phyloP scores from a whole-genome alignment of 2,113 vertebrate species.

The Tympanuchus pallidicinctus region DNA sequence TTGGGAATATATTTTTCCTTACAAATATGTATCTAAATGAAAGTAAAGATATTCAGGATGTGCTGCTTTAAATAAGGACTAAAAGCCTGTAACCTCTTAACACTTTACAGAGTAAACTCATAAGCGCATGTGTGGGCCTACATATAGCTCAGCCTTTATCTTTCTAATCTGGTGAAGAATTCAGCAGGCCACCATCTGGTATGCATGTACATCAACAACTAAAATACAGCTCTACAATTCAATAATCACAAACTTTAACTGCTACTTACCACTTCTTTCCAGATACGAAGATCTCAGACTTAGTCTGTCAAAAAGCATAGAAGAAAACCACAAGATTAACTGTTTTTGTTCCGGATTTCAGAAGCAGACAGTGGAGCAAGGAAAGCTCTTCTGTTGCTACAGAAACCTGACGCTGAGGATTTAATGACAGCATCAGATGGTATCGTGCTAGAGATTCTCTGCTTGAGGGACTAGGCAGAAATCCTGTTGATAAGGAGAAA shows the following conservation, averaged over 20 bases:
- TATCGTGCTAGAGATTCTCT: slow-evolving; percentile 26
- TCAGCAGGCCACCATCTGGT: slow-evolving; percentile 84
- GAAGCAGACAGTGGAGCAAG: slow-evolving; percentile 3
- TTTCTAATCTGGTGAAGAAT: slow-evolving; percentile 83
- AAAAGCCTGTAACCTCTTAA: slow-evolving; percentile 29
- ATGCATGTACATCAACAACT: background rate
- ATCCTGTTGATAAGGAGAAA: background rate
- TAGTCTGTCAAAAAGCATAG: slow-evolving; percentile 1
- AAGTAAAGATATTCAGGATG: background rate
- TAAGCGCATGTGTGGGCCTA: slow-evolving; percentile 51
- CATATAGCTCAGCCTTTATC: slow-evolving; percentile 80
- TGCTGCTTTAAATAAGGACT: background rate
- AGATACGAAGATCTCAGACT: slow-evolving; percentile 30
- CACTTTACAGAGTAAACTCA: slow-evolving; percentile 28
- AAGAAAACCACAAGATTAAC: slow-evolving; percentile 27
- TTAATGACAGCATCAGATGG: slow-evolving; percentile 64
- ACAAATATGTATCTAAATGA: background rate
- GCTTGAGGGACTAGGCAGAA: background rate
- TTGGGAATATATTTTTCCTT: background rate
- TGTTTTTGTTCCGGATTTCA: slow-evolving; percentile 18
- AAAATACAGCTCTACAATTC: slow-evolving; percentile 44
- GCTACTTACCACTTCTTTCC: slow-evolving; percentile 52
- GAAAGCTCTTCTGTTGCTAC: slow-evolving; percentile 74
- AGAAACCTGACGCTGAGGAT: slow-evolving; percentile 76
- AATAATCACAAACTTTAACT: slow-evolving; percentile 64